Conservation (phyloP, 2,888 invertebrate species). For the Pasiphila rectangulata region DNA sequence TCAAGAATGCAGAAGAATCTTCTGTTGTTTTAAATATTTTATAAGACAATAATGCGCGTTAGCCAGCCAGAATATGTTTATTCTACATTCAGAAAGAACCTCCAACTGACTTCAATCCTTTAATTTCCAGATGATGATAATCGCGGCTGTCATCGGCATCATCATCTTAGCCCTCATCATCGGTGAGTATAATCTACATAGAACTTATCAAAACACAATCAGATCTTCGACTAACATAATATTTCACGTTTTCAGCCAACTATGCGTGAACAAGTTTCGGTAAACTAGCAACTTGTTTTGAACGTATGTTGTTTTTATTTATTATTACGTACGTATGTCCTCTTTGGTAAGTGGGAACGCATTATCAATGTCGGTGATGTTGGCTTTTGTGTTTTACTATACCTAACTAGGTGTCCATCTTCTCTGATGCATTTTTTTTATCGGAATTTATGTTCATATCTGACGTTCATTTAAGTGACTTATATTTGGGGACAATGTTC, state of each 20-base stretch:
- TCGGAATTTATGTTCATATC: slow-evolving; percentile 10
- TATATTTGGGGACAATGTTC: slow-evolving; percentile 2
- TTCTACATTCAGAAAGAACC: too few relatives aligned
- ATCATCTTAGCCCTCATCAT: slow-evolving; percentile 93
- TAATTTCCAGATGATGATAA: slow-evolving; percentile 91
- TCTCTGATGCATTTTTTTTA: background rate
- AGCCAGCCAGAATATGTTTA: too few relatives aligned
- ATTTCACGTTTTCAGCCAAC: slow-evolving; percentile 78
- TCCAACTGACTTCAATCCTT: background rate
- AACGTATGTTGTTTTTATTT: slow-evolving; percentile 48
- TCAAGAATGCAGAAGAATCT: too few relatives aligned
- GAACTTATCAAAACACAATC: slow-evolving; percentile 31
- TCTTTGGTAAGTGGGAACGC: slow-evolving; percentile 66
- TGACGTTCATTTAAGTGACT: slow-evolving; percentile 46
- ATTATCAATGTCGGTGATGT: slow-evolving; percentile 60
- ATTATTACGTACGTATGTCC: slow-evolving; percentile 59
- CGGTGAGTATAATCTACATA: slow-evolving; percentile 82
- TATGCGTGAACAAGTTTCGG: slow-evolving; percentile 79
- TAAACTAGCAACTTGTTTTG: slow-evolving; percentile 70
- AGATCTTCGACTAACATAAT: slow-evolving; percentile 67
- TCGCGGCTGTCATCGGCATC: slow-evolving; percentile 91
- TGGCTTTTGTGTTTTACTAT: slow-evolving; percentile 69
- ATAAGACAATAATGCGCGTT: too few relatives aligned
- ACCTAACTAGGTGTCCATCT: slow-evolving; percentile 48
- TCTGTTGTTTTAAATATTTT: too few relatives aligned